A percentile compares a stretch with the other conserved stretches of the same genome.
These are phyloP conservation scores for Borostomias antarcticus DNA, from an alignment of 2,797 vertebrate genomes.

Conservation along the genomic window DNA sequence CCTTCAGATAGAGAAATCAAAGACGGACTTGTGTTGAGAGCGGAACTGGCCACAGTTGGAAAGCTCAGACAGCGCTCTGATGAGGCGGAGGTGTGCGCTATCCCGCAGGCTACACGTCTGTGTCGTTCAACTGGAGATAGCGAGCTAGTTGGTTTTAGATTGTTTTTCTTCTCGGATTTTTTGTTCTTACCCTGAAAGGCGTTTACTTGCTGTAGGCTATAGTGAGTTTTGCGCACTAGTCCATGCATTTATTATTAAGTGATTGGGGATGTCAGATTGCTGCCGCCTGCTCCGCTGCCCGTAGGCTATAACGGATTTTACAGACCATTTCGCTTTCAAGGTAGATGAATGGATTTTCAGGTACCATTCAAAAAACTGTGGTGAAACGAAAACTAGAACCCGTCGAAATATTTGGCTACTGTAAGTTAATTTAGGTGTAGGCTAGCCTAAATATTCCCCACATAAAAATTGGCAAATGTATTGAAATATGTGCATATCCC, in stretches of 20 bases:
- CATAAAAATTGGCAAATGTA: too few species aligned
- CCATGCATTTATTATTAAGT: constrained; percentile 24
- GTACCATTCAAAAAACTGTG: constrained; percentile 24
- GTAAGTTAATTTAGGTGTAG: constrained; percentile 15
- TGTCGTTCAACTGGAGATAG: constrained; percentile 29
- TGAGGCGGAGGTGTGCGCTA: constrained; percentile 60
- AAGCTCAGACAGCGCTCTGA: constrained; percentile 47
- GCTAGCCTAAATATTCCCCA: constrained; percentile 20
- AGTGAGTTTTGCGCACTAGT: constrained; percentile 34
- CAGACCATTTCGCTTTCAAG: constrained; percentile 24
- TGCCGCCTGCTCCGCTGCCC: constrained; percentile 6
- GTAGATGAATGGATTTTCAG: constrained; percentile 57
- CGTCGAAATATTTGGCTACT: constrained; percentile 3
- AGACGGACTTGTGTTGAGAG: constrained; percentile 25
- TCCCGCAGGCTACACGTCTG: constrained; percentile 47
- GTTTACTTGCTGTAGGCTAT: constrained; percentile 32
- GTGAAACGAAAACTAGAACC: constrained; percentile 22
- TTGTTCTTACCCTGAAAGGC: constrained; percentile 10
- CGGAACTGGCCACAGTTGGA: constrained; percentile 26
- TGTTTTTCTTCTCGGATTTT: constrained; percentile 17
- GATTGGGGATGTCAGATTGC: constrained; percentile 25
- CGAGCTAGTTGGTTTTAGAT: constrained; percentile 8
- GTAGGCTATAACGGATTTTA: constrained; percentile 40
- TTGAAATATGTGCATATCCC: constrained; percentile 34
- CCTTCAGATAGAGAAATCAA: constrained; percentile 7